Evolutionary conservation across 2,113 vertebrate species (phyloP), one percentile per base, ranked within the genome.

Genomic region (Riparia riparia): DNA sequence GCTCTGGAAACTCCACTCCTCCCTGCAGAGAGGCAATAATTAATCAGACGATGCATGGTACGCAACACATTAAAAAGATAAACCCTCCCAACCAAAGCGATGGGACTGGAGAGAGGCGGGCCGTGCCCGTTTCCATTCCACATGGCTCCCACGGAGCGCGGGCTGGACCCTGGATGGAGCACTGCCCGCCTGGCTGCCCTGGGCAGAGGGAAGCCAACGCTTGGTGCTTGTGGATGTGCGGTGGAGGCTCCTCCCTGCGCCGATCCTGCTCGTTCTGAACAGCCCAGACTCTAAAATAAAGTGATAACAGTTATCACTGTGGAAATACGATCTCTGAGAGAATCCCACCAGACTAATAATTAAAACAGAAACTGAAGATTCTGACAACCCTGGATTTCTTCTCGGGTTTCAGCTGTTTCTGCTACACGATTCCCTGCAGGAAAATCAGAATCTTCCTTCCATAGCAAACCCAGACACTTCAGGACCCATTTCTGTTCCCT

Each of bases 21-120:
- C 94, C 96, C 94, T 9, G 71, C 96, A 95, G 94, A 93, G 86
- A 15, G 13, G 82, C 92, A 50, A 47, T 86, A 81, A 95, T 96
- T 95, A 89, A 96, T 83, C 94, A 95, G 71, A 83, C 51, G 39
- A 86, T 17, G 89, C 86, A 14, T 32, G 94, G 78, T 77, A 95
- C 0, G 88, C 34, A 86, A 88, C 95, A 90, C 96, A 96, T 96
- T 92, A 83, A 89, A 95, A 66, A 95, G 95, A 95, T 83, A 89
- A 90, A 95, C 86, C 86, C 86, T 95, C 95, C 94, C 82, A 63
- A 47, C 89, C 47, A 50, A 63, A 90, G 28, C 14, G 15, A 86
- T 14, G 47, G 92, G 90, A 0, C 71, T 5, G 5, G 66, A n/a
- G 87, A 87, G 87, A 20, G 0, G 1, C 0, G 1, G 93, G 85